Evolutionary conservation across 2,888 invertebrate species (phyloP).

Genomic region (Tetrapedia diversipes): DNA sequence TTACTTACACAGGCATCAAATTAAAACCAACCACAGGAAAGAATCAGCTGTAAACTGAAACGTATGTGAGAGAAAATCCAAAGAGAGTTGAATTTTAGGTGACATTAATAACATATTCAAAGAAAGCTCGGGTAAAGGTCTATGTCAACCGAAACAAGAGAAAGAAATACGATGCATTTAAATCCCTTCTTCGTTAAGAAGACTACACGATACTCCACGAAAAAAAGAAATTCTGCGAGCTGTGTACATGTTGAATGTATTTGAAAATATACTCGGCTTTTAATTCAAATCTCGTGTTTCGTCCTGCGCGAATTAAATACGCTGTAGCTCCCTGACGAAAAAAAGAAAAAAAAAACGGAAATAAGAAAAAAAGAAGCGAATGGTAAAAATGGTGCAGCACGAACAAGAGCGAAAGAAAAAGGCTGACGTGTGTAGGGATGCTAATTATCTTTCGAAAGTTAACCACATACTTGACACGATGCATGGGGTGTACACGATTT

Average conservation of each 20-base stretch:
- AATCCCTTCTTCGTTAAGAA: slow-evolving; percentile 3
- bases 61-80: too few species aligned
- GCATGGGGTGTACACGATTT: slow-evolving; percentile 23
- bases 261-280: slow-evolving; percentile 15
- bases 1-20: not conserved
- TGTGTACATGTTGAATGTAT: not conserved
- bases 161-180: not conserved
- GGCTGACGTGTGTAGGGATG: slow-evolving; percentile 9
- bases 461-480: slow-evolving; percentile 42
- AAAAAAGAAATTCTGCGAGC: not conserved
- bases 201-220: not conserved
- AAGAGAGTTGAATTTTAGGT: not conserved
- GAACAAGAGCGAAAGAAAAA: slow-evolving; percentile 6
- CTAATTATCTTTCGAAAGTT: slow-evolving; percentile 31
- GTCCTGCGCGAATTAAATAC: slow-evolving; percentile 10
- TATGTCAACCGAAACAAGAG: not conserved
- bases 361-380: not conserved
- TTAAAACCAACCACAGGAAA: not conserved
- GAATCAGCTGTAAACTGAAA: not conserved
- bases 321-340: not conserved
- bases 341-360: not conserved
- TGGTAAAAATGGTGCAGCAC: not conserved
- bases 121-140: not conserved
- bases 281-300: slow-evolving; percentile 18
- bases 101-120: not conserved